Base-by-base conservation (phyloP, 2,797 vertebrate species). In the Sphenodon punctatus region DNA sequence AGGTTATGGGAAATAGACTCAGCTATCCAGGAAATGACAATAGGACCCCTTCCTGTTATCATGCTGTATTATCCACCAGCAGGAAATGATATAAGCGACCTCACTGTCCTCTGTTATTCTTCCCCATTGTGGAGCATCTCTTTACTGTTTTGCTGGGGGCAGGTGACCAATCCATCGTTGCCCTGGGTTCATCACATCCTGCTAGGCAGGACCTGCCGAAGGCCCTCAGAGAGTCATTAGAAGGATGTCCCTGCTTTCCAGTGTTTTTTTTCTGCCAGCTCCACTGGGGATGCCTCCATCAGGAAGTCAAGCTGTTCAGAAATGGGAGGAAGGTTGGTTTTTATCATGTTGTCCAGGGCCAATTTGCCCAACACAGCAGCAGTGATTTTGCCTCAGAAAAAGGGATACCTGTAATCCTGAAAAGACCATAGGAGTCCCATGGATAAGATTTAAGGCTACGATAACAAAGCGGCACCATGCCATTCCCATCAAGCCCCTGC, bases 11-110 rank as follows among this genome's bases (percentile, higher is more conserved):
- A 94, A 94, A 93, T 64, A 78, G 92, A 65, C 84, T 80, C 67
- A 82, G 79, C 82, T 83, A 76, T 90, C 89, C 91, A 75, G 92
- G 91, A 94, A 93, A 91, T 90, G 88, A 93, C 91, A 93, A 81
- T 49, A 74, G 80, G 90, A 92, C 86, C 88, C 89, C 90, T 93
- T 94, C 94, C 94, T 94, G 94, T 94, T 94, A 93, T 94, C 94
- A 92, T 73, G 89, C 75, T 87, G 53, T 70, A 59, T 30, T 91
- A 89, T 86, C 78, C 81, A 66, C 85, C 80, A 30, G 80, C 88
- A 92, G 91, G 93, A 94, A 93, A 94, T 94, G 92, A 94, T 92
- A 87, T 79, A 90, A 92, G 84, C 80, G 88, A 87, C 36, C 77
- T 85, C 86, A 59, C 55, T 67, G 82, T 55, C 66, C 74, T 19